Base-by-base conservation (phyloP, 2,797 vertebrate species). In the Gymnothorax javanicus region DNA sequence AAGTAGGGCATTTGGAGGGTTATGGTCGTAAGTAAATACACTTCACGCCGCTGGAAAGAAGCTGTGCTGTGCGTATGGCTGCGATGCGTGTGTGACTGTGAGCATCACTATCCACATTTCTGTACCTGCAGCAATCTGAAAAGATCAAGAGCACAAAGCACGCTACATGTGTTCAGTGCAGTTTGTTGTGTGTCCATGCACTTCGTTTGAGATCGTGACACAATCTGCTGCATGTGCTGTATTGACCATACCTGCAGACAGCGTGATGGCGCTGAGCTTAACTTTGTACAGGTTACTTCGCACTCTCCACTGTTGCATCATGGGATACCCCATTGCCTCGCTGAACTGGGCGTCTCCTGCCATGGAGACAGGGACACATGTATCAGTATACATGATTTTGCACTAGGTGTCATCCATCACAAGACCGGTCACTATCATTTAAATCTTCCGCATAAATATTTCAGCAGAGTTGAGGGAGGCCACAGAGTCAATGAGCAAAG, bases 241-340 rank as follows among this genome's bases (percentile, higher is more conserved):
- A 43, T 5, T 20, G 27, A 71, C 50, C 25, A 33, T 92, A 99
- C 99, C 99, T 97, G 98, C 92, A 0, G 98, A 97, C 60, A 99
- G 95, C 1, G 98, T 99, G 93, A 99, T 99, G 90, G 98, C 97
- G 92, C 97, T 99, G 88, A 99, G 97, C 90, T 98, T 99, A 92
- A 99, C 99, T 87, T 96, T 97, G 95, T 99, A 99, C 60, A 99
- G 96, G 93, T 99, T 99, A 95, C 99, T 99, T 57, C 97, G 95
- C 50, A 99, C 98, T 77, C 97, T 93, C 98, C 99, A 99, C 90
- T 98, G 98, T 89, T 99, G 99, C 71, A 99, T 96, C 97, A 99
- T 98, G 7, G 99, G 98, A 91, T 99, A 99, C 0, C 99, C 98
- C 90, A 96, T 97, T 0, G 98, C 99, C 89, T 99, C 99, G 0